phyloP scores from a whole-genome alignment of 2,797 vertebrate genomes.

The Myripristis jacobus region DNA sequence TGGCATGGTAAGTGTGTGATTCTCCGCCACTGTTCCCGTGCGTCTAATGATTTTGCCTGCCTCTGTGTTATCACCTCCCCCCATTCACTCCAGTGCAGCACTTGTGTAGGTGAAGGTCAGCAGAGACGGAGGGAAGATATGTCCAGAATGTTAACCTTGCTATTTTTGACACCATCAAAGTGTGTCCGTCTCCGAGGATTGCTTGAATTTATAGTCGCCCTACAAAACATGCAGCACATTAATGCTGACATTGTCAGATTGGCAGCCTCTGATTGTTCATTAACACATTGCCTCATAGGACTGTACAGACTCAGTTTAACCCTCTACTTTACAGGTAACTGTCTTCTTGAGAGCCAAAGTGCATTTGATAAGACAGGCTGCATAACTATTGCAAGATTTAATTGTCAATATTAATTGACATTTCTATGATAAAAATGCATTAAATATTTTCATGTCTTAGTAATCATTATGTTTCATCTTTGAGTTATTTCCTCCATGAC shows the following conservation, averaged over 20 bases:
- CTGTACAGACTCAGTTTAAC: background rate
- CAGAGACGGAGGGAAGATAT: background rate
- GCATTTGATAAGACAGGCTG: background rate
- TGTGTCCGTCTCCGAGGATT: background rate
- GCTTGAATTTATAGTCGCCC: background rate
- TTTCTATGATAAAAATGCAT: background rate
- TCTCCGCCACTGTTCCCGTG: constrained; percentile 35
- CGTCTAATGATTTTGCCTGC: constrained; percentile 16
- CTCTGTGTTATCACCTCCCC: background rate
- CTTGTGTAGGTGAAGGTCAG: constrained; percentile 44
- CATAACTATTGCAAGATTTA: background rate
- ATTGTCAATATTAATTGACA: background rate
- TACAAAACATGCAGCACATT: background rate
- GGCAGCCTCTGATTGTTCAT: background rate
- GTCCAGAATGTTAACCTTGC: constrained; percentile 5
- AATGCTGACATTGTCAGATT: background rate
- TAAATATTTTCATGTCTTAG: background rate
- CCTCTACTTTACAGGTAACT: background rate
- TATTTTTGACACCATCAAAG: constrained; percentile 14
- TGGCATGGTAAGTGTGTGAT: constrained; percentile 54
- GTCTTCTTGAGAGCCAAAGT: background rate
- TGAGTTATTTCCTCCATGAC: background rate
- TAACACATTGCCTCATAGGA: constrained; percentile 6
- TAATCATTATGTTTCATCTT: background rate
- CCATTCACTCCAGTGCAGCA: constrained; percentile 1